phyloP scores from a whole-genome alignment of 2,797 vertebrate species.

The Poecilia picta region DNA sequence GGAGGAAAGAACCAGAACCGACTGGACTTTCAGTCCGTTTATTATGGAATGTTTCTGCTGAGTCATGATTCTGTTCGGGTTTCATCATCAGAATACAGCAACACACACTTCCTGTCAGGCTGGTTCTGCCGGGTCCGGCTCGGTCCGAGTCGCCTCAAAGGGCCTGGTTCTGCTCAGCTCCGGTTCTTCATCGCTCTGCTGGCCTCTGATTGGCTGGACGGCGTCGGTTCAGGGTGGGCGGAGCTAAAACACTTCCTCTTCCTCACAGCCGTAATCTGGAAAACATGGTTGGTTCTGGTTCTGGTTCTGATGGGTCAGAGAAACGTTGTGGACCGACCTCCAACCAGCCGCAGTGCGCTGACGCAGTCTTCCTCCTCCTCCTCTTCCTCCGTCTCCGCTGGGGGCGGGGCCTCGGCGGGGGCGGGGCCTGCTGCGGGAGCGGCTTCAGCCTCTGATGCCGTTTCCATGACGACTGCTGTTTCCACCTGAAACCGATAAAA shows the following conservation, averaged over 20 bases:
- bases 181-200: neutral
- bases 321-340: slow-evolving; percentile 68
- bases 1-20: neutral
- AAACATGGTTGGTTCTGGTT: slow-evolving; percentile 21
- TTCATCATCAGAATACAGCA: neutral
- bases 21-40: neutral
- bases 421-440: slow-evolving; percentile 6
- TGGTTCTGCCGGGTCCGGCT: neutral
- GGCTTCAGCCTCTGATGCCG: neutral
- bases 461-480: slow-evolving; percentile 1
- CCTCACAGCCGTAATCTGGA: slow-evolving; percentile 91
- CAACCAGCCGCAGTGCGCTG: slow-evolving; percentile 91
- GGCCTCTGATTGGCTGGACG: slow-evolving; percentile 9
- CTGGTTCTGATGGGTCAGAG: neutral
- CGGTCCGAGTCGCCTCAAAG: neutral
- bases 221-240: neutral
- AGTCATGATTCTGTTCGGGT: slow-evolving; percentile 3
- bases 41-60: slow-evolving; percentile 21
- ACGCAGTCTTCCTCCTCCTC: slow-evolving; percentile 88
- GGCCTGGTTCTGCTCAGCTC: neutral
- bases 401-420: slow-evolving; percentile 64
- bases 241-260: slow-evolving; percentile 84
- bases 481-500: slow-evolving; percentile 21
- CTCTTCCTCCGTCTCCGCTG: slow-evolving; percentile 44
- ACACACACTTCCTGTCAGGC: neutral